Evolutionary conservation across 2,113 vertebrate genomes (phyloP).

Genomic region (Strix uralensis): DNA sequence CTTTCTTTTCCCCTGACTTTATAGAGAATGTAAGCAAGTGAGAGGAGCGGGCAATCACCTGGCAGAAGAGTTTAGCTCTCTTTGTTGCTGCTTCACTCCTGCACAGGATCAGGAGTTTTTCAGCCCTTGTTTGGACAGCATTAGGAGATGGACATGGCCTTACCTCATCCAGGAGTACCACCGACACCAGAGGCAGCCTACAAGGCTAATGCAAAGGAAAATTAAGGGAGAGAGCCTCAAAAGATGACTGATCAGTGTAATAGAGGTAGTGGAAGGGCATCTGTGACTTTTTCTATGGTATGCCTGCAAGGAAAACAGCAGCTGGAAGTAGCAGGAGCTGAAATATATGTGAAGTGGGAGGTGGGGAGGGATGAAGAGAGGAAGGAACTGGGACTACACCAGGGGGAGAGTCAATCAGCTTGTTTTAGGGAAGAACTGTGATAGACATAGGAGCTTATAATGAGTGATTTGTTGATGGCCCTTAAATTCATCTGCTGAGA

Average conservation of each 20-base stretch:
- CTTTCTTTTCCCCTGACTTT: background rate
- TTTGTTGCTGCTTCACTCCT: background rate
- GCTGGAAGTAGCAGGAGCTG: background rate
- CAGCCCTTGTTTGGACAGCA: background rate
- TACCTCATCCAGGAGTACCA: background rate
- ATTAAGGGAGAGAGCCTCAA: background rate
- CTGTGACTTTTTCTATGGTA: background rate
- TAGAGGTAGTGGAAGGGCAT: background rate
- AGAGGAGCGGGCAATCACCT: background rate
- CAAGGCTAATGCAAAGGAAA: background rate
- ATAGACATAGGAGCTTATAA: background rate
- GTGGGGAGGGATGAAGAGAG: background rate
- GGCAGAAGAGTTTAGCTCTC: background rate
- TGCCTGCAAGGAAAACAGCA: background rate
- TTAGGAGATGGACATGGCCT: background rate
- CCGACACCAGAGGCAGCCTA: background rate
- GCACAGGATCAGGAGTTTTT: background rate
- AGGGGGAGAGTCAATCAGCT: fast-evolving
- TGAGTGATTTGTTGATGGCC: background rate
- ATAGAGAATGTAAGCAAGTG: background rate
- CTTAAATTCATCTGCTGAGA: background rate
- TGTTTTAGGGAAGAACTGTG: background rate
- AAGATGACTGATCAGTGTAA: background rate
- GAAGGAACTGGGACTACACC: background rate
- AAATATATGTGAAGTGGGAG: background rate